Evolutionary conservation across 2,888 invertebrate genomes (phyloP).

Genomic region (Volucella inflata): DNA sequence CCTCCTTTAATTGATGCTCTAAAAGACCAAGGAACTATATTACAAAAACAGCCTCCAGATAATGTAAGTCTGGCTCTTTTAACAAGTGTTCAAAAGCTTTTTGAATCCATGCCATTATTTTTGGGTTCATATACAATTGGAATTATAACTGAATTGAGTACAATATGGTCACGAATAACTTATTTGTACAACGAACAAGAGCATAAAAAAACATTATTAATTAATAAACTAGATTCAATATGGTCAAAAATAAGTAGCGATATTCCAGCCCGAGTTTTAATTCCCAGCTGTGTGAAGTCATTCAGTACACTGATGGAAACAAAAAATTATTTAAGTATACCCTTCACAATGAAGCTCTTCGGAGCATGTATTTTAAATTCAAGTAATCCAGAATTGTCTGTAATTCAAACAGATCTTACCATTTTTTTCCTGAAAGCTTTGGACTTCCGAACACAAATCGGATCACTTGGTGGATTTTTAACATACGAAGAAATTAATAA

Average conservation of each 20-base stretch:
- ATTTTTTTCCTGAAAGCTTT: slow-evolving; percentile 90
- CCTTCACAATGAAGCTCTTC: slow-evolving; percentile 90
- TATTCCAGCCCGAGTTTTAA: slow-evolving; percentile 89
- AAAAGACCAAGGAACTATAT: slow-evolving; percentile 86
- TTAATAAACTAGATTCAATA: slow-evolving; percentile 86
- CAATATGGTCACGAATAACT: slow-evolving; percentile 84
- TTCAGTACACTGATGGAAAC: slow-evolving; percentile 87
- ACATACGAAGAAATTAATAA: neutral
- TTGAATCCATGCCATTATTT: slow-evolving; percentile 92
- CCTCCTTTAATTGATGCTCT: slow-evolving; percentile 89
- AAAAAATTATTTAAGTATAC: slow-evolving; percentile 86
- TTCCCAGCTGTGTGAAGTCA: slow-evolving; percentile 89
- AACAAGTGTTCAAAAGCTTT: slow-evolving; percentile 91
- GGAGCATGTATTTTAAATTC: slow-evolving; percentile 89
- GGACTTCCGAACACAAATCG: slow-evolving; percentile 87
- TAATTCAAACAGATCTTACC: slow-evolving; percentile 88
- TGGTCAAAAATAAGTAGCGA: slow-evolving; percentile 88
- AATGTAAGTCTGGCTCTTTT: slow-evolving; percentile 84
- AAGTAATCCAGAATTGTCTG: slow-evolving; percentile 87
- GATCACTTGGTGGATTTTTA: neutral
- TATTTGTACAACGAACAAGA: slow-evolving; percentile 79
- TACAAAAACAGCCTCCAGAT: slow-evolving; percentile 79
- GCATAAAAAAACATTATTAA: slow-evolving; percentile 85
- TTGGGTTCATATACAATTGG: slow-evolving; percentile 93
- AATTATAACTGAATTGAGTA: slow-evolving; percentile 87